Conservation (phyloP, 2,113 vertebrate species). For the Gadus macrocephalus region DNA sequence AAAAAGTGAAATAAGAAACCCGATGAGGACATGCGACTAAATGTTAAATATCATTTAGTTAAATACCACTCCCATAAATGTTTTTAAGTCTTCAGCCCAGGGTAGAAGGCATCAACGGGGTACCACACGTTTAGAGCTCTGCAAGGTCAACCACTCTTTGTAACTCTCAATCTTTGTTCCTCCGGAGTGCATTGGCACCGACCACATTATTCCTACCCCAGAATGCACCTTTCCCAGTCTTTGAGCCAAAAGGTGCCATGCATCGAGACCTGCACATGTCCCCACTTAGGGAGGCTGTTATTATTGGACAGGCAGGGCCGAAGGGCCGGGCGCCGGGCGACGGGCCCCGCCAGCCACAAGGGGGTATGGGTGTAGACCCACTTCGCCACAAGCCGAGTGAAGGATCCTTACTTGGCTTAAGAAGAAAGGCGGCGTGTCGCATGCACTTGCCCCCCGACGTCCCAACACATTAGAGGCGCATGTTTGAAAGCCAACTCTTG, state of each 20-base stretch:
- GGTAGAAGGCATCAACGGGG: neutral
- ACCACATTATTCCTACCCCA: no score
- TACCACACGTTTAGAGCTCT: neutral
- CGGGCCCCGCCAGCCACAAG: no score
- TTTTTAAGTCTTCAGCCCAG: neutral
- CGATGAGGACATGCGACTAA: conserved; percentile 5
- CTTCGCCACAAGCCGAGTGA: conserved; percentile 30
- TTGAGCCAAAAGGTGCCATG: no score
- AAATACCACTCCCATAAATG: neutral
- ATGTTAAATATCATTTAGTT: no score
- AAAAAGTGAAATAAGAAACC: conserved; percentile 22
- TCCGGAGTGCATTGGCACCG: no score
- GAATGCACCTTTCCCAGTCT: no score
- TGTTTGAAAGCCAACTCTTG: conserved; percentile 56
- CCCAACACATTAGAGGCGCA: conserved; percentile 54
- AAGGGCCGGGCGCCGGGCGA: no score
- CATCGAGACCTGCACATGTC: no score
- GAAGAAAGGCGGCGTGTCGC: conserved; percentile 49
- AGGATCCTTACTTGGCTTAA: conserved; percentile 39
- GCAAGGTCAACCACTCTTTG: no score
- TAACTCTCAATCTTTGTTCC: no score
- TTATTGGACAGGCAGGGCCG: neutral
- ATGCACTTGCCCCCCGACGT: conserved; percentile 47
- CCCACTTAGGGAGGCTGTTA: conserved; percentile 5
- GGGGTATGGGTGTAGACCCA: conserved; percentile 40